phyloP scores from a whole-genome alignment of 2,113 vertebrate species.

The Xerus inauris region DNA sequence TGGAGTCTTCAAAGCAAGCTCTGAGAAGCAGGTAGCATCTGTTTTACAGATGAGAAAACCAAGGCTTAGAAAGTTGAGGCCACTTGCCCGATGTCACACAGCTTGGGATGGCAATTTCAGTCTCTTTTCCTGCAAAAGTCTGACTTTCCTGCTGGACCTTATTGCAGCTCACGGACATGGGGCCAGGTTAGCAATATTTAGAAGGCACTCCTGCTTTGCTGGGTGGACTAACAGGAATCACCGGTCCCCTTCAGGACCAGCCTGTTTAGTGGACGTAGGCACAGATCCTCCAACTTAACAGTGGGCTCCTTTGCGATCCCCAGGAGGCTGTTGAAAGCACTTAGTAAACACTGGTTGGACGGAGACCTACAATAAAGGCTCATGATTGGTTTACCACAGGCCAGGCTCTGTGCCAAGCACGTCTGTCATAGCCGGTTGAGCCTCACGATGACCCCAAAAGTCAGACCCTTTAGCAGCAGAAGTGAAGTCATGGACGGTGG shows the following conservation, averaged over 20 bases:
- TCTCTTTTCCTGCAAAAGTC: not conserved
- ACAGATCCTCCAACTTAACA: not conserved
- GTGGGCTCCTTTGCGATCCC: not conserved
- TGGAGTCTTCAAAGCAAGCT: not conserved
- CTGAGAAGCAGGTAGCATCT: not conserved
- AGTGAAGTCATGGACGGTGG: not conserved
- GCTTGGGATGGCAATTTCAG: not conserved
- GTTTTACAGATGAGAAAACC: not conserved
- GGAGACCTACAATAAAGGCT: not conserved
- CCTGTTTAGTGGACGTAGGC: rapidly evolving
- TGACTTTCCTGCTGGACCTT: rapidly evolving
- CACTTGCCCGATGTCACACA: not conserved
- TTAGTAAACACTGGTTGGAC: not conserved
- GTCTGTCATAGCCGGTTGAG: not conserved
- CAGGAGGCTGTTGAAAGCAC: too few species aligned
- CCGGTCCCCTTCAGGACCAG: not conserved
- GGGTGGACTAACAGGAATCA: rapidly evolving
- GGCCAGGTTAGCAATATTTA: rapidly evolving
- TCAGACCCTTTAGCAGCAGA: not conserved
- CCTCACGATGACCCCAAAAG: not conserved
- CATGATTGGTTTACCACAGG: too few species aligned
- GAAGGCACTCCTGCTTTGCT: not conserved
- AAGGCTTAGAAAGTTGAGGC: not conserved
- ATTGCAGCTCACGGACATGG: rapidly evolving
- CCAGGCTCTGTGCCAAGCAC: not conserved